Evolutionary conservation across 2,113 vertebrate genomes (phyloP).

Genomic region (Shinisaurus crocodilurus): DNA sequence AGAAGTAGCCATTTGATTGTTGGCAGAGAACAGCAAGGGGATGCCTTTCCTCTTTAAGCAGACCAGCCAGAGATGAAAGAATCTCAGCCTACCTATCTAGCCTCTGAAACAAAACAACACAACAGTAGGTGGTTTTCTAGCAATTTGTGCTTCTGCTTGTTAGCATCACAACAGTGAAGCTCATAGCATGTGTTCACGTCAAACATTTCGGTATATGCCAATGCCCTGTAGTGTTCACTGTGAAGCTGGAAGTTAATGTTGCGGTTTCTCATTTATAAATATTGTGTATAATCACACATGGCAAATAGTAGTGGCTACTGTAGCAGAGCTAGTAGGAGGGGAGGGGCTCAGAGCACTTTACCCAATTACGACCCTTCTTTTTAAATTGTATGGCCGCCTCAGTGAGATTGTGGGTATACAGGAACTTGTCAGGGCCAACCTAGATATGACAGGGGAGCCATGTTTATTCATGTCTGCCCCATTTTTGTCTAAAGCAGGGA

Average conservation of each 20-base stretch:
- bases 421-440: background rate
- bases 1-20: constrained; percentile 24
- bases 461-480: background rate
- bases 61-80: constrained; percentile 19
- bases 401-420: background rate
- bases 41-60: background rate
- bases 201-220: background rate
- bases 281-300: background rate
- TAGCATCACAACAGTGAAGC: constrained; percentile 1
- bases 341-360: background rate
- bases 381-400: background rate
- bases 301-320: background rate
- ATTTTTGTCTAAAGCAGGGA: background rate
- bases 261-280: accelerated
- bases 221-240: accelerated
- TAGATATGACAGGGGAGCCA: background rate
- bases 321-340: background rate
- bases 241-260: accelerated
- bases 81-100: accelerated
- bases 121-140: background rate
- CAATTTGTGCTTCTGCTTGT: background rate
- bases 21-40: background rate
- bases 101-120: background rate
- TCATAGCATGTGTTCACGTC: background rate
- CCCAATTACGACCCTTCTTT: accelerated